Evolutionary conservation across 2,797 vertebrate genomes (phyloP), one percentile per base, ranked within the genome.

Genomic region (Coluber constrictor): DNA sequence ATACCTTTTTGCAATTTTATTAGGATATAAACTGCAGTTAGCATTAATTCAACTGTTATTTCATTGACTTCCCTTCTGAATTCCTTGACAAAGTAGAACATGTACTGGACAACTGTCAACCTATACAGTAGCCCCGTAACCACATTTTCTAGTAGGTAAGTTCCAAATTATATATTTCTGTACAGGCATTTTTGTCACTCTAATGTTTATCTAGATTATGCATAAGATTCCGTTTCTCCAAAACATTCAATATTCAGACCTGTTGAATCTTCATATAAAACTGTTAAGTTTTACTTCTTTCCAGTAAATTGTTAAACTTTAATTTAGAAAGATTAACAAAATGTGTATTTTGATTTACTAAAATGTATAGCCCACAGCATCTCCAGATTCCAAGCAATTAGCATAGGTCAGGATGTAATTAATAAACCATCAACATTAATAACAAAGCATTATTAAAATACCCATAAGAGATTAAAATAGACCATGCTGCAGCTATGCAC

Each of bases 271-370:
- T 92, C 37, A 57, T 32, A 29, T 79, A 94, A 95, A 87, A 11
- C 18, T 88, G 88, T 6, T 10, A 3, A 61, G 15, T 93, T 87
- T 93, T 96, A 93, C 2, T 94, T 95, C 90, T 32, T 32, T 9
- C 16, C 51, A 54, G 16, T 70, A 70, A 70, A 1, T 70, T 32
- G 55, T 94, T 92, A 70, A 91, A 95, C 32, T 54, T 94, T 94
- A 63, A 63, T 56, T 96, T 95, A n/a, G 20, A 93, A 95, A 90
- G 27, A n/a, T 91, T 16, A 2, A 94, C 60, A 92, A 70, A 15
- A 15, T n/a, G 13, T 70, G 5, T 66, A n/a, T 29, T 66, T 66
- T n/a, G 63, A 66, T 66, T 66, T 15, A 66, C 63, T n/a, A n/a
- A 66, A 66, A 66, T 15, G 63, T n/a, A 66, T 15, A 66, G 29